Evolutionary conservation across 2,888 invertebrate genomes (phyloP).

Genomic region (Cyclophora punctaria): DNA sequence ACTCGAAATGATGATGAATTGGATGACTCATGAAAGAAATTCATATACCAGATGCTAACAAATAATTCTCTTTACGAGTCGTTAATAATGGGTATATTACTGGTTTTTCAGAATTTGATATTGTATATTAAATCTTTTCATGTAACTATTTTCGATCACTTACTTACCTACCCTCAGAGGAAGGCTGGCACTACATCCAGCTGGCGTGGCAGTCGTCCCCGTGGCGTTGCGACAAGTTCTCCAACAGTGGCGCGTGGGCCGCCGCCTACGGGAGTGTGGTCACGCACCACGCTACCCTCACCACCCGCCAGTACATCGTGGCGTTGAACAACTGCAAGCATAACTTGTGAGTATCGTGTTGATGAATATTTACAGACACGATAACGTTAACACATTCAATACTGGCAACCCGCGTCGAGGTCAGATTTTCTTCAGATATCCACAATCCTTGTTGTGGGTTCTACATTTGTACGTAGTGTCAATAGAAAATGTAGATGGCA

Average conservation of each 20-base stretch:
- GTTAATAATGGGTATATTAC: neutral
- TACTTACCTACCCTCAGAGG: neutral
- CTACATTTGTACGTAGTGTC: neutral
- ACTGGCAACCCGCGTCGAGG: neutral
- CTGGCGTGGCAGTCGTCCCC: constrained; percentile 25
- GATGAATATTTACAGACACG: neutral
- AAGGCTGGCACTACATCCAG: constrained; percentile 27
- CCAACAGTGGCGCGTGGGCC: neutral
- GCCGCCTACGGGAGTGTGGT: constrained; percentile 40
- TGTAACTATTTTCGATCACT: neutral
- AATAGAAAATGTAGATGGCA: neutral
- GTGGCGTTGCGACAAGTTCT: constrained; percentile 25
- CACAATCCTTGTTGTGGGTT: neutral
- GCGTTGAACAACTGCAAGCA: constrained; percentile 22
- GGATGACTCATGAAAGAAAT: too few species aligned
- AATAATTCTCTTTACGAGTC: too few species aligned
- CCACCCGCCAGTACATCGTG: constrained; percentile 3
- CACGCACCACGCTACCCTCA: constrained; percentile 12
- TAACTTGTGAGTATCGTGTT: constrained; percentile 37
- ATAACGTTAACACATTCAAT: neutral
- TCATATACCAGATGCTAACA: too few species aligned
- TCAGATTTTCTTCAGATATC: neutral
- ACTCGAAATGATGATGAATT: too few species aligned
- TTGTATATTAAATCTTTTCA: neutral
- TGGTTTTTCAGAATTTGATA: neutral